Percentiles rank a stretch among this genome's conserved stretches.
Evolutionary conservation across 37 sponge, comb jelly and placozoan genomes (phyloP).

Genomic region (Hexactinellida sp.): DNA sequence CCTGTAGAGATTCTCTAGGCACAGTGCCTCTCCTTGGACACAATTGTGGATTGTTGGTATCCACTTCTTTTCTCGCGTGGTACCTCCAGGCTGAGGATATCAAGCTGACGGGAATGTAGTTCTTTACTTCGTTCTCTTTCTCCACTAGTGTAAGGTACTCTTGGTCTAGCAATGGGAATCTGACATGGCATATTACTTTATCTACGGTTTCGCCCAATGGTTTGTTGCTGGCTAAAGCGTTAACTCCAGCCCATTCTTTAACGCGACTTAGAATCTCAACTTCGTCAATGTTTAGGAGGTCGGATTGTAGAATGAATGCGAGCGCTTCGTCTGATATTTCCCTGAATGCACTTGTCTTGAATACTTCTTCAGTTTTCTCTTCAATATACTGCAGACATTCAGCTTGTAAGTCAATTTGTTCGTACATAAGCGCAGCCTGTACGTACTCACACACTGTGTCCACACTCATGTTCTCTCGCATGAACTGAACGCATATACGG

Average conservation of each 20-base stretch:
- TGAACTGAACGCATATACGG: constrained; percentile 80
- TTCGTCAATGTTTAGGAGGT: constrained; percentile 78
- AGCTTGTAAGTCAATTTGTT: constrained; percentile 70
- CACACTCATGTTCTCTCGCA: constrained; percentile 61
- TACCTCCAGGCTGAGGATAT: constrained; percentile 93
- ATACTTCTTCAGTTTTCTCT: constrained; percentile 72
- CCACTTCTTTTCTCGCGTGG: constrained; percentile 71
- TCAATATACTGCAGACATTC: constrained; percentile 81
- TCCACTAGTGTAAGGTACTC: constrained; percentile 71
- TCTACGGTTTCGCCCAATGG: constrained; percentile 55
- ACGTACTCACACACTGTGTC: constrained; percentile 84
- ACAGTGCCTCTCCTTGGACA: constrained; percentile 70
- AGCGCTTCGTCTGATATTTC: constrained; percentile 91
- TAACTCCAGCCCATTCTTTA: constrained; percentile 87
- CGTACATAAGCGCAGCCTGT: constrained; percentile 89
- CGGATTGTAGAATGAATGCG: constrained; percentile 54
- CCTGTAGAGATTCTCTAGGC: constrained; percentile 41
- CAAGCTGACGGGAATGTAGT: constrained; percentile 87
- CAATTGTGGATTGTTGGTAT: constrained; percentile 53
- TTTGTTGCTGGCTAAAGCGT: constrained; percentile 71
- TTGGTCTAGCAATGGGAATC: constrained; percentile 74
- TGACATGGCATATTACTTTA: constrained; percentile 66
- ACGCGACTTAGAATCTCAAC: constrained; percentile 70
- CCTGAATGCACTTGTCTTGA: constrained; percentile 74
- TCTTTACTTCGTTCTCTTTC: constrained; percentile 70